Evolutionary conservation across 2,888 invertebrate species (phyloP), one percentile per base, ranked within the genome.

Genomic region (Caradrina clavipalpis): DNA sequence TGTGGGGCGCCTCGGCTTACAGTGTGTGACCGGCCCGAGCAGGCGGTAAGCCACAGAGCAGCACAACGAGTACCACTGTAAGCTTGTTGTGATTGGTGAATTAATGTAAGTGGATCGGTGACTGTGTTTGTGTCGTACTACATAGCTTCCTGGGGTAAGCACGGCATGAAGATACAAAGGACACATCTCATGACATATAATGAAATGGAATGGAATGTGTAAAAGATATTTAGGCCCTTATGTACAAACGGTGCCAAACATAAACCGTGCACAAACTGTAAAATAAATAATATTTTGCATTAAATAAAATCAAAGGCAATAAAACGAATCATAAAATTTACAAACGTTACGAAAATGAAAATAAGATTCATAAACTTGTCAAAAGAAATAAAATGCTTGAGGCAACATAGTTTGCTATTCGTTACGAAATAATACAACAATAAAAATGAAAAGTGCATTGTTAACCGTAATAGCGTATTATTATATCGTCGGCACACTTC

Each of bases 1-100:
- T 17, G 21, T 7, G 45, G 53, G 31, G 19, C 35, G 51, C 65
- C 57, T 76, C 71, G 51, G 60, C 31, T 64, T 57, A 76, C 64
- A 60, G 70, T 75, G 42, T 42, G 42, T 35, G 35, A 10, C 10
- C 2, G 35, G 5, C 35, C 35, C 10, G 10, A 10, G 7, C 31
- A 6, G 4, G 39, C n/a, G 11, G 2, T 15, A 26, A 19, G 35
- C 51, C 17, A 22, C 15, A 8, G 31, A 2, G 6, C 15, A 8
- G 26, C 13, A 4, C 26, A 26, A 39, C 21, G 39, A 19, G 19
- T 60, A 39, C 13, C 39, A 15, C 26, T 31, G 1, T 42, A 31
- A 51, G 59, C 10, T 35, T 53, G 7, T 7, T 55, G 11, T 3
- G 4, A 19, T 2, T 19, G 8, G 17, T 21, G 11, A 39, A 21